Evolutionary conservation across 1,140 invertebrate species (phyloP).

Genomic region (Monomorium pharaonis): DNA sequence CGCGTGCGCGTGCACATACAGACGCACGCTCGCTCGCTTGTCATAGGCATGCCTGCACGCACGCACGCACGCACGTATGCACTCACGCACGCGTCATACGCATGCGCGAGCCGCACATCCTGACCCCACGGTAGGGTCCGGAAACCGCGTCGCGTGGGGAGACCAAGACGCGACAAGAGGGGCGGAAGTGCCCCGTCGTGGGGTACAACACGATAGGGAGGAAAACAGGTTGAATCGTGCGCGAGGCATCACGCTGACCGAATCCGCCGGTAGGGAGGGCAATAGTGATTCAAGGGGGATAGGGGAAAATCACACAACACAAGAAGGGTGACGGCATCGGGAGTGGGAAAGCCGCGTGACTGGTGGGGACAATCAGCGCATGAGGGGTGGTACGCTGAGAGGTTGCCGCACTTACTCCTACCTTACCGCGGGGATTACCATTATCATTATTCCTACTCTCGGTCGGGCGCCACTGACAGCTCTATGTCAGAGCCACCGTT

Average conservation of each 20-base stretch:
- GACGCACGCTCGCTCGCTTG: conserved; percentile 44
- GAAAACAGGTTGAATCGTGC: conserved; percentile 82
- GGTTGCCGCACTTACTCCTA: conserved; percentile 79
- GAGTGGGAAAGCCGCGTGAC: conserved; percentile 38
- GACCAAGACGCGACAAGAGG: conserved; percentile 54
- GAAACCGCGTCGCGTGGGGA: conserved; percentile 51
- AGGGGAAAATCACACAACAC: conserved; percentile 69
- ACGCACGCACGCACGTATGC: conserved; percentile 60
- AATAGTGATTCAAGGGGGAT: conserved; percentile 37
- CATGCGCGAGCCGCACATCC: conserved; percentile 53
- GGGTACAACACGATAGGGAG: conserved; percentile 66
- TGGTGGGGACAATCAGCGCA: conserved; percentile 30
- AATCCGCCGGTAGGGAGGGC: conserved; percentile 23
- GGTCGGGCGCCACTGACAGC: conserved; percentile 72
- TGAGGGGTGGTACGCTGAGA: conserved; percentile 63
- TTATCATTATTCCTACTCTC: conserved; percentile 80
- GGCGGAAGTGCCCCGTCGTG: conserved; percentile 49
- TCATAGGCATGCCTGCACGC: no score
- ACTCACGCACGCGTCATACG: conserved; percentile 22
- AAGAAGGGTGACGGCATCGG: conserved; percentile 10
- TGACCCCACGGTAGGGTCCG: conserved; percentile 15
- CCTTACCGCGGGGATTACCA: conserved; percentile 79
- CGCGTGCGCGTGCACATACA: conserved; percentile 54
- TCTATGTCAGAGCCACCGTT: conserved; percentile 69
- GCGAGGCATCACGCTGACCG: conserved; percentile 78